These are phyloP conservation scores for Vicugna pacos DNA, from an alignment of 2,113 vertebrate genomes.

Conservation along the genomic window DNA sequence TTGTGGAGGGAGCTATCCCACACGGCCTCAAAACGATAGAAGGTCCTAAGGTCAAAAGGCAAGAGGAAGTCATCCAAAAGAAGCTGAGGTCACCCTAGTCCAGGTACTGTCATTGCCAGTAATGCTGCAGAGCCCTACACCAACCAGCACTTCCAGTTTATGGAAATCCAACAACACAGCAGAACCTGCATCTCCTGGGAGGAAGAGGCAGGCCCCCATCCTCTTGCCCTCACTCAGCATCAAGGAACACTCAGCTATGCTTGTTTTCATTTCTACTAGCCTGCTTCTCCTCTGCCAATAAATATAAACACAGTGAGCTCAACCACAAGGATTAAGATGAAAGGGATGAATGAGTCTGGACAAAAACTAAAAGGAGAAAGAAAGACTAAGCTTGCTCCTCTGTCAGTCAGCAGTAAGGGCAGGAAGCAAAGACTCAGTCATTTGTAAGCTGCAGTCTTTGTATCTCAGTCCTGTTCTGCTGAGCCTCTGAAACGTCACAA, in stretches of 20 bases:
- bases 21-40: slow-evolving; percentile 98
- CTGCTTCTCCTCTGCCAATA: neutral
- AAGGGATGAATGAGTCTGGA: neutral
- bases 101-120: neutral
- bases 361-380: neutral
- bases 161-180: neutral
- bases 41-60: slow-evolving; percentile 89
- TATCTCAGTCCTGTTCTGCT: neutral
- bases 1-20: slow-evolving; percentile 99
- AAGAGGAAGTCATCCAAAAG: neutral
- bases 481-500: neutral
- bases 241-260: neutral
- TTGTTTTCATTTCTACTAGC: neutral
- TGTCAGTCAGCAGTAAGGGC: neutral
- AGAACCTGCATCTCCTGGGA: neutral
- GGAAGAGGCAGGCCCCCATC: neutral
- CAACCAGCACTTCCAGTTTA: neutral
- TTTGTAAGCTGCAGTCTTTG: neutral
- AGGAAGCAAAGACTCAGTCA: neutral
- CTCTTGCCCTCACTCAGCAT: neutral
- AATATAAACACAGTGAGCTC: neutral
- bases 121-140: neutral
- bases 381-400: neutral
- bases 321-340: neutral
- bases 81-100: neutral